phyloP scores from a whole-genome alignment of 2,113 vertebrate genomes.

The Austrofundulus limnaeus region DNA sequence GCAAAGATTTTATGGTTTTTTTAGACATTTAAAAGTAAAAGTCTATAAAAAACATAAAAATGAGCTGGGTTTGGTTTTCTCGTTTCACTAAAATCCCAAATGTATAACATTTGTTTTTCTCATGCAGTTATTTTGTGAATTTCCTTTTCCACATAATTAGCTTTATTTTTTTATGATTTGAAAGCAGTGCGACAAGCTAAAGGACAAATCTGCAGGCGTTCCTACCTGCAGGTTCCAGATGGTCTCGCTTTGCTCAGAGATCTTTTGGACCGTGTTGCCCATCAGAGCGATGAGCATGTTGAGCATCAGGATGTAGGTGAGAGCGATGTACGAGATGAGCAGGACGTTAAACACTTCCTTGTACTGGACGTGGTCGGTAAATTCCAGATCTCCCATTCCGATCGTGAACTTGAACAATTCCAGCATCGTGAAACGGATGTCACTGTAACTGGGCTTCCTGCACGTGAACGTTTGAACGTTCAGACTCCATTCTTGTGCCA shows the following conservation, averaged over 20 bases:
- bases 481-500: background rate
- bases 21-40: too few relatives aligned
- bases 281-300: conserved; percentile 94
- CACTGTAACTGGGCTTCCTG: conserved; percentile 75
- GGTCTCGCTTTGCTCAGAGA: conserved; percentile 85
- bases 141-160: too few relatives aligned
- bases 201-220: background rate
- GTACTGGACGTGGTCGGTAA: conserved; percentile 85
- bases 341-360: conserved; percentile 88
- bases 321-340: conserved; percentile 86
- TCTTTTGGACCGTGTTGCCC: conserved; percentile 86
- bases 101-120: too few relatives aligned
- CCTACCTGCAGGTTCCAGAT: conserved; percentile 94
- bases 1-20: too few relatives aligned
- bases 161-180: too few relatives aligned
- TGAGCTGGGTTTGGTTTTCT: too few relatives aligned
- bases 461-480: background rate
- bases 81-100: too few relatives aligned
- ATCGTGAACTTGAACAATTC: conserved; percentile 96
- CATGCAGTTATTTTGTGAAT: too few relatives aligned
- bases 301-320: conserved; percentile 92
- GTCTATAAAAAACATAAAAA: too few relatives aligned
- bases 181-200: too few relatives aligned
- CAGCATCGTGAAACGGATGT: conserved; percentile 83
- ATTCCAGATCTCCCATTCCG: conserved; percentile 94